Percentiles rank a stretch among this genome's conserved stretches.
Evolutionary conservation across 2,888 invertebrate genomes (phyloP).

Genomic region (Cryptus viduatorius): DNA sequence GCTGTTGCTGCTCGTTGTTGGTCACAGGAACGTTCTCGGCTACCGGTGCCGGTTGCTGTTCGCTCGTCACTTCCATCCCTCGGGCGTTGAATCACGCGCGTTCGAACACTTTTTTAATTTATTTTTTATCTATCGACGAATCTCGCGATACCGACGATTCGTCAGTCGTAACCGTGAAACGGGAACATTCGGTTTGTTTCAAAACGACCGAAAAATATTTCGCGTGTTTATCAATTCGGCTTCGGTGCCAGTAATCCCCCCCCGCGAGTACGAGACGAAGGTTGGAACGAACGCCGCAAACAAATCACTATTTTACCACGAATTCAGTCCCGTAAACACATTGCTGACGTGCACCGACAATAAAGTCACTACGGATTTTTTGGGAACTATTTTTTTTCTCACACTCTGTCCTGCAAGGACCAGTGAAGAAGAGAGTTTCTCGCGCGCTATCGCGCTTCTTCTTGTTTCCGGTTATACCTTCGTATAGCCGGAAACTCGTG

Average conservation of each 20-base stretch:
- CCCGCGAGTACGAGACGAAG: constrained; percentile 8
- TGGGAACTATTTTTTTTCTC: background rate
- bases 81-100: constrained; percentile 38
- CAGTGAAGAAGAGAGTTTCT: too few relatives aligned
- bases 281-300: constrained; percentile 73
- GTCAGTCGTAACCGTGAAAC: constrained; percentile 10
- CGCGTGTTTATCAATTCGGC: constrained; percentile 28
- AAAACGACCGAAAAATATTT: constrained; percentile 60
- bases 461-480: too few relatives aligned
- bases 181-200: constrained; percentile 24
- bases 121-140: constrained; percentile 40
- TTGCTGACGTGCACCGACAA: constrained; percentile 68
- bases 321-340: constrained; percentile 72
- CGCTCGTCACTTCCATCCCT: constrained; percentile 67
- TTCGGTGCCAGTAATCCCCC: background rate
- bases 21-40: constrained; percentile 47
- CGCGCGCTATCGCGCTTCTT: too few relatives aligned
- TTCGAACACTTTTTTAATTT: background rate
- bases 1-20: constrained; percentile 69
- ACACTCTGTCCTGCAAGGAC: too few relatives aligned
- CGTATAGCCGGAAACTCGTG: background rate
- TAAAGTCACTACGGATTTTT: constrained; percentile 31
- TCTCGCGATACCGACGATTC: constrained; percentile 71
- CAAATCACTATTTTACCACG: constrained; percentile 74
- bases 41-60: constrained; percentile 74